Conservation (phyloP, 1,140 invertebrate species). For the Platorchestia sp. region DNA sequence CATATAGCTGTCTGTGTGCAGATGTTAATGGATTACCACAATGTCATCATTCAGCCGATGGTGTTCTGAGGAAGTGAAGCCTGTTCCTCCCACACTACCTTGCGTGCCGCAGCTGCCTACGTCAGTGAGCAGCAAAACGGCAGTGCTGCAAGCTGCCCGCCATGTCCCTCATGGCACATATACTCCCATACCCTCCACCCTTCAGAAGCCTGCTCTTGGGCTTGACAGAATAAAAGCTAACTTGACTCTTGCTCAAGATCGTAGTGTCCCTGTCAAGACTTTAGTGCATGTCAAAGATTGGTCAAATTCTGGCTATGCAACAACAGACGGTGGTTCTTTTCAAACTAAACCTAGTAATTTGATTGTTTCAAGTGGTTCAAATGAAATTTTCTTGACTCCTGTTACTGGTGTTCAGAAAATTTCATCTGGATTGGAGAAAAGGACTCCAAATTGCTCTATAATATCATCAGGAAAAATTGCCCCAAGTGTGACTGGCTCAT, state of each 20-base stretch:
- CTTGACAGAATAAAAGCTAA: not conserved
- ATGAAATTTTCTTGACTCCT: conserved; percentile 1
- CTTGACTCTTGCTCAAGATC: not conserved
- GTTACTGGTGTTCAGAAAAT: not conserved
- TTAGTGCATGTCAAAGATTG: not conserved
- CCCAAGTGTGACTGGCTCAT: not conserved
- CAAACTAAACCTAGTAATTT: not conserved
- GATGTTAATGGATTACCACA: not conserved
- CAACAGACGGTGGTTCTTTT: not conserved
- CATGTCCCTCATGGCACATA: not conserved
- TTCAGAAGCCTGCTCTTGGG: not conserved
- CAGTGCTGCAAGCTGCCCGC: not conserved
- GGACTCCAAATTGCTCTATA: not conserved
- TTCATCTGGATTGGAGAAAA: not conserved
- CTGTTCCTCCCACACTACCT: conserved; percentile 1
- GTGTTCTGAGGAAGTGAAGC: conserved; percentile 38
- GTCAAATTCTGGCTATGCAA: not conserved
- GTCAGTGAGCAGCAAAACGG: not conserved
- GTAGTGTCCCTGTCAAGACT: not conserved
- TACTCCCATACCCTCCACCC: not conserved
- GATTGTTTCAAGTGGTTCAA: not conserved
- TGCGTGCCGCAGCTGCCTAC: conserved; percentile 12
- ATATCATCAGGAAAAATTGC: not conserved
- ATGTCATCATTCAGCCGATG: conserved; percentile 21
- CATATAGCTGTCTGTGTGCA: not conserved